Evolutionary conservation across 2,797 vertebrate genomes (phyloP).

Genomic region (Hephaestus fuliginosus): DNA sequence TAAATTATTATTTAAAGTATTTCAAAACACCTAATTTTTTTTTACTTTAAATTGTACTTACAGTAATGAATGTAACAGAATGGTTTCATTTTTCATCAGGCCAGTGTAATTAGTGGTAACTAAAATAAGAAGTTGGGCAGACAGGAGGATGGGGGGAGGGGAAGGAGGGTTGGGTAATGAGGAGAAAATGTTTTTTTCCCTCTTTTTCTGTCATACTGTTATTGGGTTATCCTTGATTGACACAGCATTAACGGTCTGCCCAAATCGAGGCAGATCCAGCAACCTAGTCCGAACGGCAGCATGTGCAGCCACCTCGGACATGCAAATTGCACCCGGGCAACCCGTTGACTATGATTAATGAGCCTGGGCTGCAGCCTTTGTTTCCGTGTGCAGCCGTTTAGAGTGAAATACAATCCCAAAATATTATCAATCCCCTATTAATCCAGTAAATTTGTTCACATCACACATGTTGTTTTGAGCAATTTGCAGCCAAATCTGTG

Average conservation of each 20-base stretch:
- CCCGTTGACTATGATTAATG: conserved; percentile 99
- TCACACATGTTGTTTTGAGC: conserved; percentile 95
- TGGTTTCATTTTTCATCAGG: conserved; percentile 61
- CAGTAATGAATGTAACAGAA: conserved; percentile 29
- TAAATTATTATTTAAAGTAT: neutral
- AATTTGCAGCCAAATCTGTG: conserved; percentile 92
- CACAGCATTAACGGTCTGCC: conserved; percentile 82
- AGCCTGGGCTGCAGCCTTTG: conserved; percentile 97
- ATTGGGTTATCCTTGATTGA: conserved; percentile 86
- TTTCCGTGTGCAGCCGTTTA: conserved; percentile 96
- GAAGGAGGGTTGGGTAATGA: conserved; percentile 62
- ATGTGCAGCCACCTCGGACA: conserved; percentile 97
- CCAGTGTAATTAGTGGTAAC: conserved; percentile 75
- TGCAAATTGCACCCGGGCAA: conserved; percentile 98
- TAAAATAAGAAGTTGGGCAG: conserved; percentile 73
- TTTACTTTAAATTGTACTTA: neutral
- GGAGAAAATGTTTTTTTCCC: conserved; percentile 70
- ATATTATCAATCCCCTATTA: conserved; percentile 99
- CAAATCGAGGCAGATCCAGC: conserved; percentile 91
- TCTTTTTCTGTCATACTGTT: conserved; percentile 78
- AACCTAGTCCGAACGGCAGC: conserved; percentile 91
- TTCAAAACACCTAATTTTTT: neutral
- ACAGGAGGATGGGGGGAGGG: conserved; percentile 36
- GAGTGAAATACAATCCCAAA: conserved; percentile 99
- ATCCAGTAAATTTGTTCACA: conserved; percentile 96